Base-by-base conservation (phyloP, 2,113 vertebrate species). In the Megaptera novaeangliae region DNA sequence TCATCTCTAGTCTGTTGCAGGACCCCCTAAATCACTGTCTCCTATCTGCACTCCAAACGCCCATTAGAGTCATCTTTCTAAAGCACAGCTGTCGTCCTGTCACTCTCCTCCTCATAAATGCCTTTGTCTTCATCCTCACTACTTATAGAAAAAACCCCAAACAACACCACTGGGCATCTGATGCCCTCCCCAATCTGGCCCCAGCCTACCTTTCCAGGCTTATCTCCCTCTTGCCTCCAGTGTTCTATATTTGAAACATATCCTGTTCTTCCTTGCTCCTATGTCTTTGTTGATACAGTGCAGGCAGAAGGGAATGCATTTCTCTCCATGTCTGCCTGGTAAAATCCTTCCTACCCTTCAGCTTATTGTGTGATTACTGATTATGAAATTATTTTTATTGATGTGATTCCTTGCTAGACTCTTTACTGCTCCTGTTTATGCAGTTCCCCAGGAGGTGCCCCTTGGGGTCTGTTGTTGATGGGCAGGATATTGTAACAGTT, bases 361-460 rank as follows among this genome's bases (percentile, higher is more conserved):
- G 39, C 64, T 81, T 89, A 44, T 93, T 75, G 36, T 80, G 2
- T 52, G 9, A 88, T 92, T 68, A 25, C 92, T 36, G 0, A 69
- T 91, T 95, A 61, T 92, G 55, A 84, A 94, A 83, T 98, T 55
- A 68, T 71, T 17, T 94, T 92, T 78, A 55, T 36, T 74, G 63
- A 74, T 69, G 14, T 95, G 63, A 88, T 83, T 55, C 27, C 29
- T 18, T 63, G 3, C 31, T 61, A 81, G 61, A 82, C 49, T 52
- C 27, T 77, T 92, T 92, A 78, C 49, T 87, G 46, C 36, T 44
- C 31, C 31, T 88, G 31, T 78, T 89, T 90, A 71, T 84, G 39
- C 27, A n/a, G 4, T 36, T 69, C 31, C 41, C 13, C 12, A 44
- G 68, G 34, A 82, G 46, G 23, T 75, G 31, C 41, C 61, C 75